Conservation (phyloP, 2,797 vertebrate species). For the Rhynchotus rufescens region DNA sequence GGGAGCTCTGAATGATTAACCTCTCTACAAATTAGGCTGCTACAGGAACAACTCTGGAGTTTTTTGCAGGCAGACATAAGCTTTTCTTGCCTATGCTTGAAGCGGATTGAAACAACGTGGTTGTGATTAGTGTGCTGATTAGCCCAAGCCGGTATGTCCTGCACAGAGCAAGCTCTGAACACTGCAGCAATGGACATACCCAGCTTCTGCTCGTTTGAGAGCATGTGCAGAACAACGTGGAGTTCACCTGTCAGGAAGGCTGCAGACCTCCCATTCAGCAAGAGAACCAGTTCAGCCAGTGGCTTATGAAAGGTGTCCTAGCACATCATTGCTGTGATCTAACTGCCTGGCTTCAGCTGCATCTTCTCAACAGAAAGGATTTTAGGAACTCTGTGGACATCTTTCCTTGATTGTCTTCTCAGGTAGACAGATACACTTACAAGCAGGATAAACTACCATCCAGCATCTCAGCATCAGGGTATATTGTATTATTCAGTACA, state of each 20-base stretch:
- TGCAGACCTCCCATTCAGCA: neutral
- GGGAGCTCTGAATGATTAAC: neutral
- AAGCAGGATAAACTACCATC: neutral
- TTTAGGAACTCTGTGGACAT: neutral
- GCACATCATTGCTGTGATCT: neutral
- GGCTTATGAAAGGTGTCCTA: neutral
- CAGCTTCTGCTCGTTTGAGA: neutral
- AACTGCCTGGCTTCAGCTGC: neutral
- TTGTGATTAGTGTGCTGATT: neutral
- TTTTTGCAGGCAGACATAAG: constrained; percentile 12
- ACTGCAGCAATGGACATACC: neutral
- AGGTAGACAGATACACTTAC: neutral
- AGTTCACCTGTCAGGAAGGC: neutral
- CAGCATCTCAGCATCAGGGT: neutral
- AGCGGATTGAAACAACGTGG: constrained; percentile 2
- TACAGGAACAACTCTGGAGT: neutral
- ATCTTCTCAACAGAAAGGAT: neutral
- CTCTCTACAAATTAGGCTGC: neutral
- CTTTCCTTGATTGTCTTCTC: neutral
- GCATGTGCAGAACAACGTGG: neutral
- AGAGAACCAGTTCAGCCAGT: neutral
- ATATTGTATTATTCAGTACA: neutral
- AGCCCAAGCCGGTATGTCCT: neutral
- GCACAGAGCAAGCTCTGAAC: neutral
- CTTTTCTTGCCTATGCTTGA: neutral